A percentile compares a stretch with the other conserved stretches of the same genome.
phyloP scores from a whole-genome alignment of 2,797 vertebrate species.

The Acanthis flammea region DNA sequence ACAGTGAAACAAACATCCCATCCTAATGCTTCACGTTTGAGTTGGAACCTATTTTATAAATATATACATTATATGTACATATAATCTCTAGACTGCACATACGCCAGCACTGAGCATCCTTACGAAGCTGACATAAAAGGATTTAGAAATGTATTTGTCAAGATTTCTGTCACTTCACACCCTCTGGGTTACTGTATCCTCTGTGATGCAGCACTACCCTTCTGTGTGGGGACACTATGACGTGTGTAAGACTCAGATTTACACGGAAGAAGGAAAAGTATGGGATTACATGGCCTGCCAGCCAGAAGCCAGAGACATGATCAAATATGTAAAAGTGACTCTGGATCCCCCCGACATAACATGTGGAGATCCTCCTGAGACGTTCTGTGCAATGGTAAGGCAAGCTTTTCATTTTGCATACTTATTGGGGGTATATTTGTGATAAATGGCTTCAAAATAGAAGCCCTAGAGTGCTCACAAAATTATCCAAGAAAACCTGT shows the following conservation, averaged over 20 bases:
- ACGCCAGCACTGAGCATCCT: conserved; percentile 14
- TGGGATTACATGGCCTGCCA: conserved; percentile 99
- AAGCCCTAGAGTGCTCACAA: not conserved
- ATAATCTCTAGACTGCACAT: conserved; percentile 25
- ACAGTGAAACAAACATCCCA: conserved; percentile 51
- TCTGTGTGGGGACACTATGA: conserved; percentile 97
- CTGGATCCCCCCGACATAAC: conserved; percentile 96
- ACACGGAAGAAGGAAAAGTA: conserved; percentile 91
- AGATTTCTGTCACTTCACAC: conserved; percentile 88
- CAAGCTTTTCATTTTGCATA: not conserved
- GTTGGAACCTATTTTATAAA: conserved; percentile 57
- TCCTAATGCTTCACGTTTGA: conserved; percentile 21
- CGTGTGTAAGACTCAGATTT: conserved; percentile 93
- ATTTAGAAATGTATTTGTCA: conserved; percentile 89
- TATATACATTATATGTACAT: not conserved
- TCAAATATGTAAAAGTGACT: conserved; percentile 90
- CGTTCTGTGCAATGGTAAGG: conserved; percentile 97
- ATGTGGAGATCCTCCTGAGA: conserved; percentile 96
- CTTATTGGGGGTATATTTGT: not conserved
- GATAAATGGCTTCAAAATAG: not conserved
- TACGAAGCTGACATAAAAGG: conserved; percentile 53
- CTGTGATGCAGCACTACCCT: conserved; percentile 90
- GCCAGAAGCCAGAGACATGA: conserved; percentile 95
- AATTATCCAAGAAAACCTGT: not conserved
- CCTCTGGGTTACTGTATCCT: conserved; percentile 87